These are phyloP conservation scores for Trachurus trachurus DNA, from an alignment of 2,797 vertebrate genomes.

Conservation along the genomic window DNA sequence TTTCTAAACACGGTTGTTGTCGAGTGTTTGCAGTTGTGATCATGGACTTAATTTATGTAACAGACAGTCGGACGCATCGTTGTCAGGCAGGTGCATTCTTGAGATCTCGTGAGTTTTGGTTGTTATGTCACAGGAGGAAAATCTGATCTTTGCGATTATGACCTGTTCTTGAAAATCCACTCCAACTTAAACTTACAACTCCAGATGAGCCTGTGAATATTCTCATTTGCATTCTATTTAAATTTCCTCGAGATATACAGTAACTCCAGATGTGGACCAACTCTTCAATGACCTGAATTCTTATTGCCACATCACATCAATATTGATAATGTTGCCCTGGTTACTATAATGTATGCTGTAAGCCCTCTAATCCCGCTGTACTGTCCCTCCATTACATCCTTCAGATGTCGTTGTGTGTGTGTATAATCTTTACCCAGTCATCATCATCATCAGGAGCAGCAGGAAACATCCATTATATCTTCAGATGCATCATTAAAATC, in stretches of 20 bases:
- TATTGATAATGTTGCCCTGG: not conserved
- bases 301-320: not conserved
- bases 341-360: not conserved
- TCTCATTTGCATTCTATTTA: no score
- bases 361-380: not conserved
- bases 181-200: no score
- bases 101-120: not conserved
- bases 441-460: constrained; percentile 26
- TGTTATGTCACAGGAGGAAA: not conserved
- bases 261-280: no score
- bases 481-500: constrained; percentile 12
- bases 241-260: no score
- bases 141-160: not conserved
- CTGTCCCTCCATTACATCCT: not conserved
- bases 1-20: not conserved
- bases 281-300: not conserved
- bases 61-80: not conserved
- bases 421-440: constrained; percentile 1
- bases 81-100: not conserved
- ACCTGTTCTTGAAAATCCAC: no score
- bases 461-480: constrained; percentile 26
- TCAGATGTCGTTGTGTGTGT: not conserved
- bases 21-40: not conserved
- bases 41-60: not conserved
- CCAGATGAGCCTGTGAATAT: no score